These are phyloP conservation scores for Crocidura indochinensis DNA, from an alignment of 2,797 vertebrate genomes.

Conservation along the genomic window DNA sequence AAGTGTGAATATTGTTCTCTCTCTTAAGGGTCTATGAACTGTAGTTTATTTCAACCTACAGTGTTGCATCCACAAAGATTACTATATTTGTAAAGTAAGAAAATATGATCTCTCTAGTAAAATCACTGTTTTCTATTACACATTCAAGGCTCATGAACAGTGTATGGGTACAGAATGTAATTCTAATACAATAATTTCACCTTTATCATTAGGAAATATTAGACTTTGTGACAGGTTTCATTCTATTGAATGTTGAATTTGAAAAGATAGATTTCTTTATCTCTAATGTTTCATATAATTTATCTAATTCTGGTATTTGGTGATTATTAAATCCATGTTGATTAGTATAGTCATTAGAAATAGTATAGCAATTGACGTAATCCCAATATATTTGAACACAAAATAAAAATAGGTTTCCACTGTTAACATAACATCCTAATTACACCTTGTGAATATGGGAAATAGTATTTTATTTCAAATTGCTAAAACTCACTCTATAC, in stretches of 20 bases:
- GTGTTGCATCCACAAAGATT: not conserved
- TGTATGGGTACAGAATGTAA: not conserved
- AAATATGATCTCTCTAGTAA: not conserved
- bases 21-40: not conserved
- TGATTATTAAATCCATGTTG: not conserved
- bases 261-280: constrained; percentile 14
- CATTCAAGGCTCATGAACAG: not conserved
- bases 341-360: constrained; percentile 1
- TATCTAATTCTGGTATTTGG: not conserved
- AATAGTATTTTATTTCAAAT: constrained; percentile 32
- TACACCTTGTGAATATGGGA: not conserved
- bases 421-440: not conserved
- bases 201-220: constrained; percentile 40
- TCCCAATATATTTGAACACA: not conserved
- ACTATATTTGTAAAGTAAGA: constrained; percentile 10
- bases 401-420: not conserved
- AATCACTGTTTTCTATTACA: constrained; percentile 44
- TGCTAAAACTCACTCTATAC: not conserved
- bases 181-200: not conserved
- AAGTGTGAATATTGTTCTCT: not conserved
- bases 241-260: constrained; percentile 33
- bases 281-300: not conserved
- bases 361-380: not conserved
- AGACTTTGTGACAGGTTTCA: not conserved
- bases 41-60: not conserved